phyloP scores from a whole-genome alignment of 2,113 vertebrate genomes.

The Todiramphus chloris region DNA sequence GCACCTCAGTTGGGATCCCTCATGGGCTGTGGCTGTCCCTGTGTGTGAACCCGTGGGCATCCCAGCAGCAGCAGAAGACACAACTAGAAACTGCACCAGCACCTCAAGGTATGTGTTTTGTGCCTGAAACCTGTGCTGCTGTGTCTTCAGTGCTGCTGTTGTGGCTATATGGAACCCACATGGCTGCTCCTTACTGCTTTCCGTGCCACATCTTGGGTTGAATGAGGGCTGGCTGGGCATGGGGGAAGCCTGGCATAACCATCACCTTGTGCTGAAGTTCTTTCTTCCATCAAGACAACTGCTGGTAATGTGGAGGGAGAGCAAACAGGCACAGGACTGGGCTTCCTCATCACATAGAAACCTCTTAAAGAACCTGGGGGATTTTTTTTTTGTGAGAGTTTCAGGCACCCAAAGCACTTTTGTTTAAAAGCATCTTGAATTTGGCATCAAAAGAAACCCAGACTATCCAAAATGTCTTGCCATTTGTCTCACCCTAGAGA shows the following conservation, averaged over 20 bases:
- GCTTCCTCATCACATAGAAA: background rate
- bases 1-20: background rate
- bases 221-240: background rate
- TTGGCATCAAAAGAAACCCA: background rate
- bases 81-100: background rate
- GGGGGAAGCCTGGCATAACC: background rate
- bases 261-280: background rate
- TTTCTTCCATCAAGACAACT: background rate
- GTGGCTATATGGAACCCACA: background rate
- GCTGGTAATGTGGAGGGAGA: background rate
- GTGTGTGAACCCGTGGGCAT: background rate
- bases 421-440: background rate
- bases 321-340: background rate
- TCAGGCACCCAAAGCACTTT: background rate
- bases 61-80: background rate
- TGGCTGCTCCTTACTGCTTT: background rate
- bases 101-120: background rate
- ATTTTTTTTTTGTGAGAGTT: background rate
- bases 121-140: background rate
- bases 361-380: background rate
- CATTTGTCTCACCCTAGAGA: background rate
- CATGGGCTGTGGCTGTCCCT: background rate
- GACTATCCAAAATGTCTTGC: background rate
- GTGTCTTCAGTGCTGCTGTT: background rate
- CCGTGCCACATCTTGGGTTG: background rate